Base-by-base conservation (phyloP, 2,888 invertebrate genomes). In the Thymelicus sylvestris region DNA sequence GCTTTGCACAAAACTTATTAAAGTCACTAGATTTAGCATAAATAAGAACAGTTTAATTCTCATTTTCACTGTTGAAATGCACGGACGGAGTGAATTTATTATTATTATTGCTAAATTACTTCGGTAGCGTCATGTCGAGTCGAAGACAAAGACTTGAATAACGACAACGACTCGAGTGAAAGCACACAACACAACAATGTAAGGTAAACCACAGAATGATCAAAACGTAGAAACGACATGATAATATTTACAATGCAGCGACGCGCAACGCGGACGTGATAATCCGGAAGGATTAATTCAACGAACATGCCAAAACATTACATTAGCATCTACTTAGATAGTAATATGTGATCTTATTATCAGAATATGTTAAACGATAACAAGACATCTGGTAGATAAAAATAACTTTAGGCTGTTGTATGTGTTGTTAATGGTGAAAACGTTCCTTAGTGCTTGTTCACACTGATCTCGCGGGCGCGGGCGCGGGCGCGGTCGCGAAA, bases 161-260 rank as follows among this genome's bases (percentile, higher is more conserved):
- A 60, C 60, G n/a, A n/a, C n/a, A n/a, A n/a, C n/a, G n/a, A n/a
- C n/a, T n/a, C n/a, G n/a, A 24, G 70, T 65, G 65, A 65, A 65
- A 70, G 64, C 65, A n/a, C 70, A 65, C n/a, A 44, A n/a, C 10
- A 7, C 68, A 64, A 69, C 68, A 57, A 41, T 64, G 64, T 69
- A 38, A 7, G 15, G 55, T 31, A 10, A 24, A 57, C 12, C 50
- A 63, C 24, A 68, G 68, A 68, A 7, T 55, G 4, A 15, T 47
- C 10, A 57, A n/a, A 13, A 47, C 24, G 6, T 47, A 63, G 63
- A 68, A n/a, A 19, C 7, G 68, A n/a, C 31, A 8, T 62, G 3
- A 52, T 6, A 10, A 44, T 10, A n/a, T n/a, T n/a, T n/a, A 12
- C 12, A 44, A 4, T 52, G 8, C 52, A 52, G 6, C 6, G 2